phyloP scores from a whole-genome alignment of 2,797 vertebrate genomes.

The Spizella passerina region DNA sequence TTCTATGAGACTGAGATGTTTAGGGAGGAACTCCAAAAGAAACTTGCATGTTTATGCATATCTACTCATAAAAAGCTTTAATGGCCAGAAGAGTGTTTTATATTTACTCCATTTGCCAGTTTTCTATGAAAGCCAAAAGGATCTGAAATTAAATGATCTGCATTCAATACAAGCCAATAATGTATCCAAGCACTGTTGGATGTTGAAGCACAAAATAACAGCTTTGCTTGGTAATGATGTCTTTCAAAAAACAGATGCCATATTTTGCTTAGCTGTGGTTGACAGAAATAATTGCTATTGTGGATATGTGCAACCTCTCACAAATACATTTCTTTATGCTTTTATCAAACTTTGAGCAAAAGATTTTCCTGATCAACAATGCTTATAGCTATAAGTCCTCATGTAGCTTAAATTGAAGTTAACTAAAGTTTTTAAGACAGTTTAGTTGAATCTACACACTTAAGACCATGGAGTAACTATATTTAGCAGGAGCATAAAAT shows the following conservation, averaged over 20 bases:
- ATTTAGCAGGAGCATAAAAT: not conserved
- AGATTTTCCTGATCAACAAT: not conserved
- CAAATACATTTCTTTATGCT: not conserved
- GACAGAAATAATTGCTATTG: not conserved
- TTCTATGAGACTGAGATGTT: not conserved
- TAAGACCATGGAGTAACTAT: not conserved
- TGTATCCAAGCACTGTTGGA: not conserved
- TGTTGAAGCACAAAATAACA: not conserved
- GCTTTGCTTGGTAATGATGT: not conserved
- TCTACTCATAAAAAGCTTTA: not conserved
- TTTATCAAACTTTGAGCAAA: not conserved
- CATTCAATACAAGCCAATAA: not conserved
- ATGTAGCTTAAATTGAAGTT: not conserved
- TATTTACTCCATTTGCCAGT: not conserved
- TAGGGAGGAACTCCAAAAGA: not conserved
- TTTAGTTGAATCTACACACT: not conserved
- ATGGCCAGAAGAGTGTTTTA: not conserved
- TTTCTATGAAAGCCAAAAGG: not conserved
- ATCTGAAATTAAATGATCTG: not conserved
- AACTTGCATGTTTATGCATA: conserved; percentile 1
- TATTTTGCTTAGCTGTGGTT: not conserved
- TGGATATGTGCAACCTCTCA: not conserved
- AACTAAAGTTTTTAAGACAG: not conserved
- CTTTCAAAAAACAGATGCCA: not conserved
- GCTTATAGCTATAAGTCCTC: not conserved